phyloP scores from a whole-genome alignment of 2,888 invertebrate genomes.

The Xanthorhoe designata region DNA sequence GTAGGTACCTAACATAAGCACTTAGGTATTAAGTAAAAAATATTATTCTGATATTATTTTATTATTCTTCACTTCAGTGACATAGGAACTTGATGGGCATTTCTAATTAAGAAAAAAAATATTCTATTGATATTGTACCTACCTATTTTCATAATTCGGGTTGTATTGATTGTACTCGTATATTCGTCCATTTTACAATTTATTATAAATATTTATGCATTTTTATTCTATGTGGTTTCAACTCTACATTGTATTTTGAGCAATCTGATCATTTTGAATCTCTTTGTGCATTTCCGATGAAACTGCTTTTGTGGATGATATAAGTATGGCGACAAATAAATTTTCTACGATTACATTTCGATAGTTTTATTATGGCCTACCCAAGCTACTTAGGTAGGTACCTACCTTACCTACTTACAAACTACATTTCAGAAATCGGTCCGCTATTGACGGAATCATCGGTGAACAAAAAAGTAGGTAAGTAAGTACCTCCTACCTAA shows the following conservation, averaged over 20 bases:
- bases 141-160: slow-evolving; percentile 71
- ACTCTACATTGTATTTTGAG: slow-evolving; percentile 56
- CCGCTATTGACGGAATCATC: too few relatives aligned
- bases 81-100: slow-evolving; percentile 21
- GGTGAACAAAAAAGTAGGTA: too few relatives aligned
- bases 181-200: slow-evolving; percentile 79
- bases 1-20: too few relatives aligned
- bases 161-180: slow-evolving; percentile 58
- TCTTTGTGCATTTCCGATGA: slow-evolving; percentile 79
- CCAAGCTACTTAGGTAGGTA: too few relatives aligned
- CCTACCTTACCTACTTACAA: too few relatives aligned
- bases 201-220: slow-evolving; percentile 64
- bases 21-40: too few relatives aligned
- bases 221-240: slow-evolving; percentile 58
- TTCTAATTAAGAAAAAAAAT: slow-evolving; percentile 31
- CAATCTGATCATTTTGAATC: slow-evolving; percentile 76
- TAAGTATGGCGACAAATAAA: slow-evolving; percentile 75
- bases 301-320: slow-evolving; percentile 79
- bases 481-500: too few relatives aligned
- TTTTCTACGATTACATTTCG: slow-evolving; percentile 67
- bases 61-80: slow-evolving; percentile 3
- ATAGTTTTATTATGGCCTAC: slow-evolving; percentile 30
- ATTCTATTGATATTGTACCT: slow-evolving; percentile 56
- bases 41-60: not conserved
- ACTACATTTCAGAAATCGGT: too few relatives aligned